Conservation (phyloP, 1,140 invertebrate genomes). For the Macrocentrus cingulum region DNA sequence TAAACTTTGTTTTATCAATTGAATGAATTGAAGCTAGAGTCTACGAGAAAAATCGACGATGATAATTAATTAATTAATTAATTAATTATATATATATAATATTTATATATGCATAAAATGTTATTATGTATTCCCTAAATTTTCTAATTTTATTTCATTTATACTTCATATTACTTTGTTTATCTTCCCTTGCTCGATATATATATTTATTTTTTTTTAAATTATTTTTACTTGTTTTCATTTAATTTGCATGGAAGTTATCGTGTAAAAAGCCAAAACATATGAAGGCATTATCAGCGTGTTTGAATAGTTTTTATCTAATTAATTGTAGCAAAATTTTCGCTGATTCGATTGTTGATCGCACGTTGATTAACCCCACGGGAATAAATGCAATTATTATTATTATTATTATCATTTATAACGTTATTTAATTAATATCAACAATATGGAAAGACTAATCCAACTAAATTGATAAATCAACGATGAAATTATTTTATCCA, state of each 20-base stretch:
- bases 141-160: too few species aligned
- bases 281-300: conserved; percentile 52
- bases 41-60: too few species aligned
- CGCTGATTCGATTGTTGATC: conserved; percentile 22
- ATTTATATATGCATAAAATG: too few species aligned
- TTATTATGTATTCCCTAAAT: too few species aligned
- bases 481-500: background rate
- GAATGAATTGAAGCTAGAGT: background rate
- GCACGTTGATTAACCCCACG: conserved; percentile 21
- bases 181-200: background rate
- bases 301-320: conserved; percentile 9
- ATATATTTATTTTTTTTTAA: background rate
- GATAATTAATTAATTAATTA: too few species aligned
- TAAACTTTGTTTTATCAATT: background rate
- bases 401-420: conserved; percentile 2
- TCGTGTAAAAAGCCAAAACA: conserved; percentile 53
- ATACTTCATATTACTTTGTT: background rate
- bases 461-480: background rate
- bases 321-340: conserved; percentile 1
- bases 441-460: background rate
- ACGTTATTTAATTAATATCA: background rate
- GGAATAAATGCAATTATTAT: conserved; percentile 14
- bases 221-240: conserved; percentile 24
- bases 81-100: too few species aligned
- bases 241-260: conserved; percentile 31